These are phyloP conservation scores for Moxostoma hubbsi DNA, from an alignment of 2,797 vertebrate genomes.

Conservation along the genomic window DNA sequence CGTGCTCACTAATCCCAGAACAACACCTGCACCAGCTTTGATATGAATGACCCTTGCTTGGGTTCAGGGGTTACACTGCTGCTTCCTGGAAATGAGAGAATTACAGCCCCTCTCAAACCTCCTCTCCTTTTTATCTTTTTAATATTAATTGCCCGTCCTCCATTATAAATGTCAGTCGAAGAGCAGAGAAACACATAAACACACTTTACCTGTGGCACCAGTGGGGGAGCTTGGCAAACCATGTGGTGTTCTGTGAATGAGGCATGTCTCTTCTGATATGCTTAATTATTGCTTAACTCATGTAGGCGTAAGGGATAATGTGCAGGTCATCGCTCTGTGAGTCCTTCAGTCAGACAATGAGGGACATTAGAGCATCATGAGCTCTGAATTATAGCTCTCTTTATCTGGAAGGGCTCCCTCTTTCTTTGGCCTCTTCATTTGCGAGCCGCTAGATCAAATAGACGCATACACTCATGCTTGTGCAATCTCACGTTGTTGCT, in stretches of 20 bases:
- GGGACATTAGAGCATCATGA: constrained; percentile 67
- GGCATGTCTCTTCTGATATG: constrained; percentile 60
- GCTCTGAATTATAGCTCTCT: constrained; percentile 67
- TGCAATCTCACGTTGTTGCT: constrained; percentile 32
- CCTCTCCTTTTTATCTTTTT: constrained; percentile 16
- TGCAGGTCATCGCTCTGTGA: constrained; percentile 66
- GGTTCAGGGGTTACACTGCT: constrained; percentile 3
- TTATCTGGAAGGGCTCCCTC: constrained; percentile 50
- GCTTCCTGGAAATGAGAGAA: no score
- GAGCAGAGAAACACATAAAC: constrained; percentile 25
- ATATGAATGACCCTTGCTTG: constrained; percentile 58
- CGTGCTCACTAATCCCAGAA: no score
- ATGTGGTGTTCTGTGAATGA: constrained; percentile 32
- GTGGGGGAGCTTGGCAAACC: neutral
- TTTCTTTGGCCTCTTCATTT: constrained; percentile 54
- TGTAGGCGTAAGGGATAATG: constrained; percentile 60
- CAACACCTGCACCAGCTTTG: constrained; percentile 52
- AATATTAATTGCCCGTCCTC: constrained; percentile 2
- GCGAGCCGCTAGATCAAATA: constrained; percentile 21
- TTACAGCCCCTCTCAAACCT: no score
- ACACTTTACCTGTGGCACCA: constrained; percentile 17
- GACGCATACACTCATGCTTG: neutral
- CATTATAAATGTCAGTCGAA: constrained; percentile 27
- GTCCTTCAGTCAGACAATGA: constrained; percentile 69
- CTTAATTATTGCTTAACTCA: constrained; percentile 73